These are phyloP conservation scores for Propithecus deckenii DNA, from an alignment of 2,797 vertebrate genomes.

Conservation along the genomic window DNA sequence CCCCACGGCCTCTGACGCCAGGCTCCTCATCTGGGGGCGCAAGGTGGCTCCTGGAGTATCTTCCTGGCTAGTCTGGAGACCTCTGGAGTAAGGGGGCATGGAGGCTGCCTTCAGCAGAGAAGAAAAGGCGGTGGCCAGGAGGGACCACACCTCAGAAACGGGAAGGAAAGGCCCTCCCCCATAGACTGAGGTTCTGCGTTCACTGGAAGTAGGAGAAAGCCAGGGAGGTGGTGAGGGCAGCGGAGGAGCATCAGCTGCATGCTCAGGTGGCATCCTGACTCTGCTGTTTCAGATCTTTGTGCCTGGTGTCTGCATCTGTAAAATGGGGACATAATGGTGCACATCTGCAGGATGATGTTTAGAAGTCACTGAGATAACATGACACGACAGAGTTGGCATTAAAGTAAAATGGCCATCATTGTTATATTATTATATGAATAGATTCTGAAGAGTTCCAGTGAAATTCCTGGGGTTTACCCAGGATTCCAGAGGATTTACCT, in stretches of 20 bases:
- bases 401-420: neutral
- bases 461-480: neutral
- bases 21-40: neutral
- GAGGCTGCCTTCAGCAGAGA: neutral
- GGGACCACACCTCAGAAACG: neutral
- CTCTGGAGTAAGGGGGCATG: neutral
- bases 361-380: neutral
- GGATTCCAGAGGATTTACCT: neutral
- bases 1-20: neutral
- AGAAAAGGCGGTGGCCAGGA: neutral
- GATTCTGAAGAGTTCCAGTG: neutral
- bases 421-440: neutral
- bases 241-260: neutral
- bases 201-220: neutral
- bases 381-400: neutral
- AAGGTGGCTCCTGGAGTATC: neutral
- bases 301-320: neutral
- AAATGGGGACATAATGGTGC: neutral
- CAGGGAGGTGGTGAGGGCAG: neutral
- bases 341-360: neutral
- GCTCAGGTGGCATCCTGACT: neutral
- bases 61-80: neutral
- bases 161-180: neutral
- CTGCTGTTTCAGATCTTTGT: neutral
- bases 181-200: neutral